These are phyloP conservation scores for Aleadryas rufinucha DNA, from an alignment of 2,113 vertebrate genomes.

Conservation along the genomic window DNA sequence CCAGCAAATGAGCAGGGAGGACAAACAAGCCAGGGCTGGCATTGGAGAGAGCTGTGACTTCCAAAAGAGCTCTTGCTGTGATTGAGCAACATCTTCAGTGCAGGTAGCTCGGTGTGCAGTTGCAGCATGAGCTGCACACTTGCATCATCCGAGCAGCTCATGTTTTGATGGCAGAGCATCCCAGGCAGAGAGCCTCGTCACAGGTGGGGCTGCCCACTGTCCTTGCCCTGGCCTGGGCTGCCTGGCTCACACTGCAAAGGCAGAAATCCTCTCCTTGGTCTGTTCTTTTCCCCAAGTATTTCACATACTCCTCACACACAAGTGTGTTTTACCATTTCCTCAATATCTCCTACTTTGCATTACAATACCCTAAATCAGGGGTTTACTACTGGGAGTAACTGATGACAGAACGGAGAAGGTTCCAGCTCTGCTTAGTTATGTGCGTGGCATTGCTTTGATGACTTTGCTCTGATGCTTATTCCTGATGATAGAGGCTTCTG, in stretches of 20 bases:
- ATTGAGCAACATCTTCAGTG: neutral
- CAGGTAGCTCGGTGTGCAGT: neutral
- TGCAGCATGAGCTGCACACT: neutral
- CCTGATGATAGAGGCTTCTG: neutral
- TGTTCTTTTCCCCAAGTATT: neutral
- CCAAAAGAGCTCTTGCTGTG: neutral
- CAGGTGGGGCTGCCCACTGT: neutral
- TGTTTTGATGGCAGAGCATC: neutral
- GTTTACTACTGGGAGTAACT: neutral
- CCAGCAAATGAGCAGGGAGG: neutral
- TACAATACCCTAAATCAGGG: neutral
- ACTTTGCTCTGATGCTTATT: neutral
- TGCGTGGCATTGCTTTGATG: neutral
- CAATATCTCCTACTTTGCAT: neutral
- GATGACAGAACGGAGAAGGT: neutral
- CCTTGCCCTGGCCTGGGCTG: neutral
- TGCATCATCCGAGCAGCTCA: accelerated
- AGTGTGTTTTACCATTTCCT: neutral
- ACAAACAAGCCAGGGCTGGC: neutral
- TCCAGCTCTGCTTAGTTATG: neutral
- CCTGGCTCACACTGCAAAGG: neutral
- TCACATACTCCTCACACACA: neutral
- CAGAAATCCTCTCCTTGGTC: neutral
- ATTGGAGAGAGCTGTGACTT: neutral
- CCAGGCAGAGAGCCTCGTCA: neutral